phyloP scores from a whole-genome alignment of 1,140 invertebrate genomes.

The Drosophila sproati region DNA sequence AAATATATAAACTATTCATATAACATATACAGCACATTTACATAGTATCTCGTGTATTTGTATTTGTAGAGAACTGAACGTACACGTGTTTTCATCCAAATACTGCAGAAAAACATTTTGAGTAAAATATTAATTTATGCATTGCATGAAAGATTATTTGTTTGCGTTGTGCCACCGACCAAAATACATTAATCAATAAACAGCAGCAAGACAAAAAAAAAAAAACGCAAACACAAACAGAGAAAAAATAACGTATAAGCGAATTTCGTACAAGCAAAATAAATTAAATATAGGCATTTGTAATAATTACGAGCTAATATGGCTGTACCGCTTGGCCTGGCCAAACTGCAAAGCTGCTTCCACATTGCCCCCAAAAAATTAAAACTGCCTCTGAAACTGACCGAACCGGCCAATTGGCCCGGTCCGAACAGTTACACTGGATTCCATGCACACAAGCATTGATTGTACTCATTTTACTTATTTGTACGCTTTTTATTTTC shows the following conservation, averaged over 20 bases:
- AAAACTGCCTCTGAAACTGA: conserved; percentile 6
- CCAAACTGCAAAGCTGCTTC: conserved; percentile 1
- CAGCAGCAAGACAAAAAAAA: conserved; percentile 11
- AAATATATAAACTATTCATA: not conserved
- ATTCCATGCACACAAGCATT: conserved; percentile 16
- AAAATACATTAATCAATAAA: conserved; percentile 69
- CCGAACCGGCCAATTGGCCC: conserved; percentile 31
- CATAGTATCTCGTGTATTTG: not conserved
- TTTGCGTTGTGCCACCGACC: conserved; percentile 45
- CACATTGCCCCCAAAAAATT: conserved; percentile 19
- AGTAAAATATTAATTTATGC: conserved; percentile 64
- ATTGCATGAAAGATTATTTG: conserved; percentile 54
- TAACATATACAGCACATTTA: not conserved
- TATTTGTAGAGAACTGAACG: not conserved
- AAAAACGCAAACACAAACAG: conserved; percentile 36
- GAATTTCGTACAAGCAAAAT: conserved; percentile 34
- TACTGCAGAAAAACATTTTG: conserved; percentile 32
- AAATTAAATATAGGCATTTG: conserved; percentile 67
- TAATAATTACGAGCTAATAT: conserved; percentile 63
- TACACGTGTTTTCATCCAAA: conserved; percentile 26
- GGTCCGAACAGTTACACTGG: conserved; percentile 13
- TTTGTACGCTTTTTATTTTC: not conserved
- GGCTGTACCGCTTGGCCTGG: conserved; percentile 8
- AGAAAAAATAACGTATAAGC: conserved; percentile 6
- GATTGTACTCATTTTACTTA: conserved; percentile 16